Conservation (phyloP, 2,797 vertebrate genomes). For the Myotis daubentonii region DNA sequence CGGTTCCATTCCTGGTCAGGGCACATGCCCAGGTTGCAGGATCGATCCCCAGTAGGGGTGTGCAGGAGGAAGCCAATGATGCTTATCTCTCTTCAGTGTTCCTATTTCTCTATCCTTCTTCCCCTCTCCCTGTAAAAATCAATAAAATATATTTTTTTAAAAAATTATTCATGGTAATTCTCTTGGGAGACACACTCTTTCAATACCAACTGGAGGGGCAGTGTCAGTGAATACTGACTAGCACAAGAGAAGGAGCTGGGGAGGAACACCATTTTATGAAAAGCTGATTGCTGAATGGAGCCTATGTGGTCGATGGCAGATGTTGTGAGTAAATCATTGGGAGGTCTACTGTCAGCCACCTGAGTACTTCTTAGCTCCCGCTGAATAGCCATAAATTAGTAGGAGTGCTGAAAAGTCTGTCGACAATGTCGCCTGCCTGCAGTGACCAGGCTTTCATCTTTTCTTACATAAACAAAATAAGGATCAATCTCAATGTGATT, state of each 20-base stretch:
- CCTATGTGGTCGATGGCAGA: constrained; percentile 69
- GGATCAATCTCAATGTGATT: constrained; percentile 41
- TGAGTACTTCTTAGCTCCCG: constrained; percentile 73
- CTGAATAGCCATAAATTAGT: constrained; percentile 78
- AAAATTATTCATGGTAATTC: constrained; percentile 46
- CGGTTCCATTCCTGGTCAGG: too few species aligned
- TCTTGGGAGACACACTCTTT: constrained; percentile 69
- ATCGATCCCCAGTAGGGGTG: too few species aligned
- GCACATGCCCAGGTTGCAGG: too few species aligned
- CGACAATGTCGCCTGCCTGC: constrained; percentile 68
- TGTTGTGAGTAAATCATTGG: constrained; percentile 83
- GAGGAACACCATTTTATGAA: constrained; percentile 43
- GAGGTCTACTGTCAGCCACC: constrained; percentile 71
- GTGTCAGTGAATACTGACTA: not conserved
- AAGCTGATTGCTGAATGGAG: constrained; percentile 39
- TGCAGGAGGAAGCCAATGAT: too few species aligned
- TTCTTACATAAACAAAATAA: constrained; percentile 65
- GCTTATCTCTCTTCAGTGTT: too few species aligned
- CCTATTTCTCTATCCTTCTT: too few species aligned
- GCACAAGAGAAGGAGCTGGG: constrained; percentile 37
- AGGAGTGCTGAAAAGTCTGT: constrained; percentile 71
- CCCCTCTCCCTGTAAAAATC: too few species aligned
- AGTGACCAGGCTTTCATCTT: constrained; percentile 67
- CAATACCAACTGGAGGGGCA: not conserved
- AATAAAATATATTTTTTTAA: too few species aligned